Evolutionary conservation across 2,113 vertebrate genomes (phyloP).

Genomic region (Ceyx melanurus): DNA sequence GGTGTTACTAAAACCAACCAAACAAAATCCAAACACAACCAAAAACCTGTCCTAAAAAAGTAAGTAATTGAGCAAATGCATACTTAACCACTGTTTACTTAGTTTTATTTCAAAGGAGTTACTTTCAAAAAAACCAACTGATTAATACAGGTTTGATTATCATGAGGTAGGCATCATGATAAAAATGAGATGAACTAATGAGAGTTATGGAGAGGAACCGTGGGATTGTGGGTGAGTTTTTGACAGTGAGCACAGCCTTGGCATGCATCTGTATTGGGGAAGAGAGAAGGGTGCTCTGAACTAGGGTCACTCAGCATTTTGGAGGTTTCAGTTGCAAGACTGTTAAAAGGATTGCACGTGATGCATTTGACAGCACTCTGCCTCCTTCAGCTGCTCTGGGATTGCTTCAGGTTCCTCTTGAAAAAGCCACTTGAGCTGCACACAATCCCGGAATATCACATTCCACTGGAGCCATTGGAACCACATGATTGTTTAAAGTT

Average conservation of each 20-base stretch:
- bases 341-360: not conserved
- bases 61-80: not conserved
- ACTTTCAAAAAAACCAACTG: not conserved
- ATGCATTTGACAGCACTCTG: not conserved
- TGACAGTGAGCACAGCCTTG: not conserved
- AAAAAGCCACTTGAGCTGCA: constrained; percentile 17
- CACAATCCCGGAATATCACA: not conserved
- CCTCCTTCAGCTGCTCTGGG: not conserved
- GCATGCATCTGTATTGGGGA: accelerated
- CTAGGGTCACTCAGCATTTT: not conserved
- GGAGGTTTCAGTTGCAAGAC: not conserved
- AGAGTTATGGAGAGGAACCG: not conserved
- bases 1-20: not conserved
- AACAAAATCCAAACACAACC: not conserved
- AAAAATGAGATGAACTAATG: not conserved
- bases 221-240: not conserved
- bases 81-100: not conserved
- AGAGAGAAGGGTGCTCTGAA: not conserved
- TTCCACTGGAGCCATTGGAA: constrained; percentile 22
- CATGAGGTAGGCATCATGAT: not conserved
- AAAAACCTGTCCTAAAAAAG: not conserved
- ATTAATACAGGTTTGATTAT: not conserved
- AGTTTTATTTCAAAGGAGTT: not conserved
- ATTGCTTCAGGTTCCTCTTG: not conserved
- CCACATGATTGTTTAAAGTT: constrained; percentile 32